These are phyloP conservation scores for Caenorhabditis afra DNA, from an alignment of 2,888 invertebrate genomes.

Conservation along the genomic window DNA sequence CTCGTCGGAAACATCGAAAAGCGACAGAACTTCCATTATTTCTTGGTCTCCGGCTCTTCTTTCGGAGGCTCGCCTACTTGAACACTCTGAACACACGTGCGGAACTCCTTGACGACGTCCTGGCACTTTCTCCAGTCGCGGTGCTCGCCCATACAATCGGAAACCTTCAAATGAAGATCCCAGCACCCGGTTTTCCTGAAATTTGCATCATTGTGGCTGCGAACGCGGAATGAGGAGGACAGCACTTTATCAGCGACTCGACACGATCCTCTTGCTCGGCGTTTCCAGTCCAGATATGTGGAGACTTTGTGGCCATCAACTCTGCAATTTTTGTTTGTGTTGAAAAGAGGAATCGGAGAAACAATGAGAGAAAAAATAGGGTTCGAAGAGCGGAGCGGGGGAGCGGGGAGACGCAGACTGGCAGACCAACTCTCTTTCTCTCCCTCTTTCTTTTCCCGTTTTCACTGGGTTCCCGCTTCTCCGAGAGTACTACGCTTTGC, in stretches of 20 bases:
- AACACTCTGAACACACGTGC: slow-evolving; percentile 38
- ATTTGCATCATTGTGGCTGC: slow-evolving; percentile 4
- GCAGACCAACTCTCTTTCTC: slow-evolving; percentile 15
- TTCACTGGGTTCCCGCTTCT: slow-evolving; percentile 8
- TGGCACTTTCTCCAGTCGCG: slow-evolving; percentile 78
- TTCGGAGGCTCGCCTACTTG: slow-evolving; percentile 39
- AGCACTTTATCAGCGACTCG: slow-evolving; percentile 70
- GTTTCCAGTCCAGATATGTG: slow-evolving; percentile 65
- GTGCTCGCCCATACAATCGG: slow-evolving; percentile 76
- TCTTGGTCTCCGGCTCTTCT: slow-evolving; percentile 15
- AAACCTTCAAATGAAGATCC: slow-evolving; percentile 72
- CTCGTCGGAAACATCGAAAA: slow-evolving; percentile 46
- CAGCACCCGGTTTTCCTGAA: slow-evolving; percentile 74
- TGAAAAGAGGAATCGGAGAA: not conserved
- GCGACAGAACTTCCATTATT: slow-evolving; percentile 49
- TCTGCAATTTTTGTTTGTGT: slow-evolving; percentile 21
- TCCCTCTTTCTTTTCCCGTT: slow-evolving; percentile 5
- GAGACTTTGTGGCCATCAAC: slow-evolving; percentile 44
- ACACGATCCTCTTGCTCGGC: slow-evolving; percentile 74
- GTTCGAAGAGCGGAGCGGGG: not conserved
- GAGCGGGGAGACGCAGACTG: slow-evolving; percentile 26
- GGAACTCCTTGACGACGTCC: slow-evolving; percentile 55
- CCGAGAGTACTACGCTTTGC: slow-evolving; percentile 54
- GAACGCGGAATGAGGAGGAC: not conserved
- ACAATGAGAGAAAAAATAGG: slow-evolving; percentile 12